phyloP scores from a whole-genome alignment of 2,113 vertebrate genomes.

The Oreochromis niloticus region DNA sequence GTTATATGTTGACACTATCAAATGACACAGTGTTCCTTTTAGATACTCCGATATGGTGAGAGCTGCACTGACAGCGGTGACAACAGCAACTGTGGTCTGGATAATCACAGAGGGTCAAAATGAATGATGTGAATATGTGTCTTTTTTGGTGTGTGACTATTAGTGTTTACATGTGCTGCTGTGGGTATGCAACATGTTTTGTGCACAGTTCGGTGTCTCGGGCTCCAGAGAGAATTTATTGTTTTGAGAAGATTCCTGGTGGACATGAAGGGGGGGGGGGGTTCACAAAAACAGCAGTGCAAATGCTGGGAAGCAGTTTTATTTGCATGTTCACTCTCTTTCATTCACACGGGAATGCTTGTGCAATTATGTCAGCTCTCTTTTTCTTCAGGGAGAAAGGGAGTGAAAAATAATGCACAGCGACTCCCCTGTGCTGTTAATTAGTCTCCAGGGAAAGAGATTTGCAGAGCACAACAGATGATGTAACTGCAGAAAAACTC shows the following conservation, averaged over 20 bases:
- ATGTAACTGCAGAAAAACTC: neutral
- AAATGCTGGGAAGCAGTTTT: neutral
- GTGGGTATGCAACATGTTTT: neutral
- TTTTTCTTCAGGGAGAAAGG: neutral
- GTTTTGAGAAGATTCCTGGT: conserved; percentile 5
- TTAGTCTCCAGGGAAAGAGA: conserved; percentile 2
- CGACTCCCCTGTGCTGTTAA: neutral
- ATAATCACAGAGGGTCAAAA: neutral
- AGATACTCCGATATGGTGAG: conserved; percentile 44
- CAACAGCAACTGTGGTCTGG: neutral
- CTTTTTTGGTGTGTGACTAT: neutral
- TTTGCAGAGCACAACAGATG: neutral
- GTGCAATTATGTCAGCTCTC: neutral
- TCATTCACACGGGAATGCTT: conserved; percentile 15
- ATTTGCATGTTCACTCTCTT: neutral
- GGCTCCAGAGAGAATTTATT: neutral
- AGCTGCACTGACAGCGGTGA: conserved; percentile 6
- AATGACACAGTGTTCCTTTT: conserved; percentile 31
- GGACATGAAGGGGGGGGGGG: neutral
- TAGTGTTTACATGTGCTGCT: neutral
- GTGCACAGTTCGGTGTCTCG: neutral
- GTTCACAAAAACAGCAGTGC: neutral
- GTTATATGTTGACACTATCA: conserved; percentile 23
- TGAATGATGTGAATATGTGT: neutral
- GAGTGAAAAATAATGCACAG: neutral